phyloP scores from a whole-genome alignment of 2,888 invertebrate species.

The Eremobia ochroleuca region DNA sequence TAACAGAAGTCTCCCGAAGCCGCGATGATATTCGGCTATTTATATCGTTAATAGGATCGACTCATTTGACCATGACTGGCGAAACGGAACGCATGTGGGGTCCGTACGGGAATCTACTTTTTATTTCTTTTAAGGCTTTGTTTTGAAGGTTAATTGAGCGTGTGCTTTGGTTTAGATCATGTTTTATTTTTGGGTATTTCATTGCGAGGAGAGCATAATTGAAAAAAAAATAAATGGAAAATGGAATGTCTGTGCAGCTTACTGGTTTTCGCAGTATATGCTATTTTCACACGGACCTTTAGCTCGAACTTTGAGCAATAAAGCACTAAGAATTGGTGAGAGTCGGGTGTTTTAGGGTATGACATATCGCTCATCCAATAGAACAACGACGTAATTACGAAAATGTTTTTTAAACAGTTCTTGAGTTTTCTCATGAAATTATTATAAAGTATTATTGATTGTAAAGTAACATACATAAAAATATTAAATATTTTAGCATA shows the following conservation, averaged over 20 bases:
- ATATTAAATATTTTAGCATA: no score
- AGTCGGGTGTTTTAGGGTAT: neutral
- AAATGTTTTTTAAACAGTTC: no score
- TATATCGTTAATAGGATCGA: conserved; percentile 86
- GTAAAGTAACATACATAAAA: no score
- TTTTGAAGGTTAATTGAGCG: conserved; percentile 54
- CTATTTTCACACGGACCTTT: neutral
- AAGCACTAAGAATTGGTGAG: neutral
- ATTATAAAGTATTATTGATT: no score
- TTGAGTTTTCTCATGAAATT: no score
- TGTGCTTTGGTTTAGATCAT: conserved; percentile 17
- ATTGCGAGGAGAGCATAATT: neutral
- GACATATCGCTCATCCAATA: no score
- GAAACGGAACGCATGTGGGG: conserved; percentile 83
- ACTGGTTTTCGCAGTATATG: neutral
- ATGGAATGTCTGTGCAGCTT: neutral
- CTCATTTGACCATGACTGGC: conserved; percentile 88
- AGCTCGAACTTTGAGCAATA: neutral
- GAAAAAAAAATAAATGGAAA: neutral
- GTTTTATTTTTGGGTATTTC: conserved; percentile 20
- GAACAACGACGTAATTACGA: no score
- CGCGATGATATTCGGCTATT: conserved; percentile 77
- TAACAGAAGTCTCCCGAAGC: conserved; percentile 38
- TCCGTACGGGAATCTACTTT: conserved; percentile 66
- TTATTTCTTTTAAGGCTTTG: conserved; percentile 17